phyloP scores from a whole-genome alignment of 2,113 vertebrate species.

The Polypterus bichir region DNA sequence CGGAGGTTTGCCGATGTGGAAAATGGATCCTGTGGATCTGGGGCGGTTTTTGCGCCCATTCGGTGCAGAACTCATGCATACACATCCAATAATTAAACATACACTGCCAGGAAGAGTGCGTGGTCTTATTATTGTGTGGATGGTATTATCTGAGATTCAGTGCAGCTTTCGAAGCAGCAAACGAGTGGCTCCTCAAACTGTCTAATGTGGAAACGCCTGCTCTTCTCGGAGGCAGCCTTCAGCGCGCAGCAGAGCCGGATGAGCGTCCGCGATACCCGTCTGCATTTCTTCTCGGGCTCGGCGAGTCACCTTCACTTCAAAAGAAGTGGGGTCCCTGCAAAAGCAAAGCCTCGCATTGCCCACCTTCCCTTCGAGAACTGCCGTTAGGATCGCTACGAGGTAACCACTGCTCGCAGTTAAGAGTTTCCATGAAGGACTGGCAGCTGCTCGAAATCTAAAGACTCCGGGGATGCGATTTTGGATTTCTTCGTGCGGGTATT shows the following conservation, averaged over 20 bases:
- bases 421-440: slow-evolving; percentile 60
- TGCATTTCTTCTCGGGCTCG: slow-evolving; percentile 58
- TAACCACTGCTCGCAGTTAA: slow-evolving; percentile 47
- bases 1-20: slow-evolving; percentile 73
- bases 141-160: no score
- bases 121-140: slow-evolving; percentile 8
- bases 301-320: slow-evolving; percentile 61
- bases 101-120: slow-evolving; percentile 31
- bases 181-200: slow-evolving; percentile 16
- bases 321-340: slow-evolving; percentile 43
- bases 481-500: background rate
- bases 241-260: slow-evolving; percentile 41
- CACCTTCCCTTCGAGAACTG: slow-evolving; percentile 32
- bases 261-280: slow-evolving; percentile 47
- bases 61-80: slow-evolving; percentile 95
- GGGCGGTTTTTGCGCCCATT: slow-evolving; percentile 96
- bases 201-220: slow-evolving; percentile 23
- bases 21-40: slow-evolving; percentile 73
- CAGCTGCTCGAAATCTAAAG: slow-evolving; percentile 27
- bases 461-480: background rate
- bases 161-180: background rate
- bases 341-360: slow-evolving; percentile 42
- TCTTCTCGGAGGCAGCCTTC: slow-evolving; percentile 46
- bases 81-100: slow-evolving; percentile 68
- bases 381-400: slow-evolving; percentile 39